A percentile compares a stretch with the other conserved stretches of the same genome.
phyloP scores from a whole-genome alignment of 2,888 invertebrate species.

The Bellardia bayeri region DNA sequence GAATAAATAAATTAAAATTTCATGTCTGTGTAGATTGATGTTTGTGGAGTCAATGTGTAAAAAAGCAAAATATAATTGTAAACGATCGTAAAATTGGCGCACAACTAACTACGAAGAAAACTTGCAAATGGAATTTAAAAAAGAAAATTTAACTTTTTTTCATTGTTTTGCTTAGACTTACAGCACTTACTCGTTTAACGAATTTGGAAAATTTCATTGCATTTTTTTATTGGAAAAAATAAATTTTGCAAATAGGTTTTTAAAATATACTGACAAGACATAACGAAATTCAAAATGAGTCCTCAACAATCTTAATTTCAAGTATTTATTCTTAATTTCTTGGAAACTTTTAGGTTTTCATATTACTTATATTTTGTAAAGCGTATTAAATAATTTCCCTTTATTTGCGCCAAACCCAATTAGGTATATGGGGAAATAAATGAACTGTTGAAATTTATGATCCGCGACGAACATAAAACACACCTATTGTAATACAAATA shows the following conservation, averaged over 20 bases:
- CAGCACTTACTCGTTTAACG: slow-evolving; percentile 42
- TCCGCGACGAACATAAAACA: slow-evolving; percentile 10
- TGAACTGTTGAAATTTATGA: slow-evolving; percentile 32
- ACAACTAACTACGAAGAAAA: slow-evolving; percentile 68
- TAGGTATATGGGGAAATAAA: not conserved
- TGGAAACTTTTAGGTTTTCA: too few species aligned
- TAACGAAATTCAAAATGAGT: too few species aligned
- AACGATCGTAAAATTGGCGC: slow-evolving; percentile 66
- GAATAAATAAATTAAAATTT: slow-evolving; percentile 34
- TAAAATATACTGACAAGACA: too few species aligned
- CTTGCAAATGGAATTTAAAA: slow-evolving; percentile 59
- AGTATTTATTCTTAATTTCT: too few species aligned
- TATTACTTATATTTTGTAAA: too few species aligned
- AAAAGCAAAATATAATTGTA: slow-evolving; percentile 42
- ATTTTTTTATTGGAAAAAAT: too few species aligned
- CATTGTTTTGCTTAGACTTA: slow-evolving; percentile 13
- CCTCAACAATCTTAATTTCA: too few species aligned
- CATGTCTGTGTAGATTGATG: slow-evolving; percentile 6
- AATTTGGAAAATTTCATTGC: not conserved
- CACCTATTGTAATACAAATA: not conserved
- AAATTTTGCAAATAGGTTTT: too few species aligned
- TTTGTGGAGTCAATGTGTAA: slow-evolving; percentile 19
- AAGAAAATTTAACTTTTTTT: slow-evolving; percentile 56
- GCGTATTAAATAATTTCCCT: not conserved
- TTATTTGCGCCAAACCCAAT: not conserved